Base-by-base conservation (phyloP, 2,113 vertebrate species). In the Cygnus atratus region DNA sequence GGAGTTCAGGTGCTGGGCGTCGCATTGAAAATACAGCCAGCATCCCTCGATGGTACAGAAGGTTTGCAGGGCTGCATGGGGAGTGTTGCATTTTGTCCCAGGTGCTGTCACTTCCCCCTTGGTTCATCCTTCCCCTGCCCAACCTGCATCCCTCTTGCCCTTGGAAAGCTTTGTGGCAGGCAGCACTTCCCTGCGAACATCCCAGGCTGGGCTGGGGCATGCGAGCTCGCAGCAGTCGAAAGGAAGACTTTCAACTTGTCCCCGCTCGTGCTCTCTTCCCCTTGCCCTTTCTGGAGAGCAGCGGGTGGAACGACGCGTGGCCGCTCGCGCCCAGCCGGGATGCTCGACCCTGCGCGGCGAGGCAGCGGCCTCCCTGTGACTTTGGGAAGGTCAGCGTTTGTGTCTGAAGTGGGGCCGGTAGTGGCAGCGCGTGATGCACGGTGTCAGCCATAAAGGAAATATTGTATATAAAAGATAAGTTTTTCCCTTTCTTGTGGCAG, bases 381-480 rank as follows among this genome's bases (percentile, higher is more conserved):
- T 97, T 98, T 97, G 96, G 70, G 97, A 98, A 98, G 97, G 98
- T 98, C 97, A 74, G 25, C 6, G 1, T 37, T 19, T 6, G 13
- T 21, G 3, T 97, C 91, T 97, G 97, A 94, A 97, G 97, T 9
- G 22, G 75, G 44, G 91, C 92, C 11, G 91, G 95, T 16, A 10
- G 92, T 8, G 39, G 29, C 71, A n/a, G 43, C 10, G 57, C 68
- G 4, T 16, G 89, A 82, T 91, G 90, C 91, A 15, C 87, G 0
- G 95, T 73, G 37, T 35, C 76, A 92, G 84, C 92, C 96, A 70
- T 87, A 96, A 95, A 98, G 97, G 97, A 96, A 97, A 97, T 88
- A 78, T 50, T 97, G 96, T 97, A 84, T 98, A 96, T 97, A 86
- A 98, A 98, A 97, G 98, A 90, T 90, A 89, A 85, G 68, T n/a